phyloP scores from a whole-genome alignment of 2,113 vertebrate species.

The Plecotus auritus region DNA sequence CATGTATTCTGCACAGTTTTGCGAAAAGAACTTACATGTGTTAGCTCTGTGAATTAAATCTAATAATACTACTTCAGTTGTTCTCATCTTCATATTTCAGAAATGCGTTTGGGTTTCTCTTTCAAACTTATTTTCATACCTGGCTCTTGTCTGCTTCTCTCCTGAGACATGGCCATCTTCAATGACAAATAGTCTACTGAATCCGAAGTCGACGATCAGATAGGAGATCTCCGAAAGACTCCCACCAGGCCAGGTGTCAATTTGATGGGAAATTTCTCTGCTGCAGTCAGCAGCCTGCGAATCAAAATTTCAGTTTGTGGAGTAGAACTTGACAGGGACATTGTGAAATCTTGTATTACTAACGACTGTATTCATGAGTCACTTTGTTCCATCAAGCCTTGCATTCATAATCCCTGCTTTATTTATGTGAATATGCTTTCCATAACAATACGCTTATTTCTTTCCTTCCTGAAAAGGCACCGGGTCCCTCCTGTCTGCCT shows the following conservation, averaged over 20 bases:
- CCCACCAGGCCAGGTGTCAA: not conserved
- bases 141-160: not conserved
- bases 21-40: not conserved
- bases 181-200: conserved; percentile 28
- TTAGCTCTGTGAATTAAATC: conserved; percentile 31
- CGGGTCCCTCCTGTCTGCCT: not conserved
- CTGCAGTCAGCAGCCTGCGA: not conserved
- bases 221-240: not conserved
- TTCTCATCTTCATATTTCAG: conserved; percentile 18
- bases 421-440: not conserved
- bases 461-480: not conserved
- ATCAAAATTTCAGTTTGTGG: conserved; percentile 24
- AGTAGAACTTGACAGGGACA: not conserved
- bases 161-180: not conserved
- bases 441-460: not conserved
- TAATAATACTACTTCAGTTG: not conserved
- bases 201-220: not conserved
- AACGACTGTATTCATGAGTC: not conserved
- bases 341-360: not conserved
- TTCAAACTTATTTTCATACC: not conserved
- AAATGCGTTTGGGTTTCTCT: not conserved
- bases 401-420: not conserved
- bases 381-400: not conserved
- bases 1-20: not conserved
- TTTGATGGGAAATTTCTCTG: conserved; percentile 11